Conservation (phyloP, 2,797 vertebrate genomes). For the Amniataba percoides region DNA sequence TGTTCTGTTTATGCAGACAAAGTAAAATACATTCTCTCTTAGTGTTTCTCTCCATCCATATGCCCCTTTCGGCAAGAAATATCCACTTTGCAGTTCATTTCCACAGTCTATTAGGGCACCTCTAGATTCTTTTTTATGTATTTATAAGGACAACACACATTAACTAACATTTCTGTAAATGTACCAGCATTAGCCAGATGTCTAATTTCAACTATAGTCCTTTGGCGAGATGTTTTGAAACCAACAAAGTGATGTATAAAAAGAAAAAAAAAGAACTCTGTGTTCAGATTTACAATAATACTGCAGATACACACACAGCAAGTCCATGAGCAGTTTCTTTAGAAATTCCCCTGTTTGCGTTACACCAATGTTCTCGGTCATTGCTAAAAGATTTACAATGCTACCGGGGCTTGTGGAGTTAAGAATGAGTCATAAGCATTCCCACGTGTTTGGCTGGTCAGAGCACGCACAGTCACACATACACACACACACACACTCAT, state of each 20-base stretch:
- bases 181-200: no score
- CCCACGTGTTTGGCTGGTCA: slow-evolving; percentile 38
- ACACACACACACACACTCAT: slow-evolving; percentile 7
- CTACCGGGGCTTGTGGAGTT: slow-evolving; percentile 20
- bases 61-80: slow-evolving; percentile 29
- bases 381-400: slow-evolving; percentile 40
- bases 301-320: not conserved
- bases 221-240: no score
- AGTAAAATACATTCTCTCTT: slow-evolving; percentile 17
- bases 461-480: slow-evolving; percentile 13
- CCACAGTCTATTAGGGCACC: slow-evolving; percentile 33
- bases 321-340: slow-evolving; percentile 1
- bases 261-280: not conserved
- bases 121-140: not conserved
- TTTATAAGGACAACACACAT: no score
- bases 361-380: slow-evolving; percentile 34
- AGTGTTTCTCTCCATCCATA: slow-evolving; percentile 15
- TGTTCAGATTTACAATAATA: slow-evolving; percentile 22
- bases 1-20: slow-evolving; percentile 42
- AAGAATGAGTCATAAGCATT: slow-evolving; percentile 50
- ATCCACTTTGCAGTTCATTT: slow-evolving; percentile 34
- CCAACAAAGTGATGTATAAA: no score
- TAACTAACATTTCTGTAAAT: no score
- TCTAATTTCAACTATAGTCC: no score
- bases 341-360: slow-evolving; percentile 10